Base-by-base conservation (phyloP, 2,888 invertebrate genomes). In the Argyresthia albistria region DNA sequence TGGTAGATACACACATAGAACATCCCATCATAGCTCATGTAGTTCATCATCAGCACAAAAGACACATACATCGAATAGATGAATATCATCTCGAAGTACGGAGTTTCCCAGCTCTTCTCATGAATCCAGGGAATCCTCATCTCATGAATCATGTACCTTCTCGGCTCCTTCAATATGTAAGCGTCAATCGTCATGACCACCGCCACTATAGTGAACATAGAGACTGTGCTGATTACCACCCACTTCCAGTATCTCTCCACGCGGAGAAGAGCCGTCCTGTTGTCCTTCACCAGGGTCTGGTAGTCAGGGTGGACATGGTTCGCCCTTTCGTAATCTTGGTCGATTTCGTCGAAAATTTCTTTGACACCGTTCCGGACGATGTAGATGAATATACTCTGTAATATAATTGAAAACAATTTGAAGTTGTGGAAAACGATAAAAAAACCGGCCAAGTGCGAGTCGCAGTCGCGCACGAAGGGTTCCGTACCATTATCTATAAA, bases 1-100 rank as follows among this genome's bases (percentile, higher is more conserved):
- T 64, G 61, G 10, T 57, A 46, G 11, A 62, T 55, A 39, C 55
- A 58, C 10, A 64, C 54, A 1, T 58, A 57, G 43, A 65, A 63
- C 51, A 62, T 56, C 0, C 61, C 63, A 15, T 62, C 65, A n/a
- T 56, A 65, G 60, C 63, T 60, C 37, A 56, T 54, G 47, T 58
- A 64, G 46, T 56, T 58, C 36, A 59, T 11, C 7, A 57, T 56
- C 0, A 63, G 35, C 0, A 58, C 6, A 15, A 51, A 43, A 0
- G 57, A 54, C 0, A 59, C 47, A 11, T 49, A 59, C 8, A 53
- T 7, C 8, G 37, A 46, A 39, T 63, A 64, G 1, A 53, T 37
- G 25, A 55, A 54, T 4, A 58, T 37, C 0, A 59, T 46, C 46
- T 64, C 60, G 46, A 56, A 64, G 11, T 55, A 58, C 0, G 64